A percentile compares a stretch with the other conserved stretches of the same genome.
phyloP scores from a whole-genome alignment of 2,113 vertebrate genomes.

The Puma concolor region DNA sequence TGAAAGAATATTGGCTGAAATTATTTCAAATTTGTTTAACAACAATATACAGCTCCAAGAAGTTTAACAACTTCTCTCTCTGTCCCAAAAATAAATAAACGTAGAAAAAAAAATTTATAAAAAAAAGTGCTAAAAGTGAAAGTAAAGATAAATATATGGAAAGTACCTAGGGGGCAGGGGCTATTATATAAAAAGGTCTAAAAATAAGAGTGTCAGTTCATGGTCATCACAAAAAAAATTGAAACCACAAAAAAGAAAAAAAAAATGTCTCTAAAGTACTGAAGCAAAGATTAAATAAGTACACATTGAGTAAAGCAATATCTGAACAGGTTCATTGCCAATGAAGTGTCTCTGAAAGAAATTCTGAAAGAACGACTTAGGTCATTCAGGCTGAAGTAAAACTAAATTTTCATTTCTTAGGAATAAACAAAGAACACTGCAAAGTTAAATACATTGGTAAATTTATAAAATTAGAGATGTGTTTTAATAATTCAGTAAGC shows the following conservation, averaged over 20 bases:
- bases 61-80: not conserved
- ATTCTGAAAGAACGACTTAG: not conserved
- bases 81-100: no score
- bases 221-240: not conserved
- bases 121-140: not conserved
- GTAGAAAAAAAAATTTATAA: no score
- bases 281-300: not conserved
- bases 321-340: not conserved
- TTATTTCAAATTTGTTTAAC: not conserved
- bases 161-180: not conserved
- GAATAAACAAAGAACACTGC: not conserved
- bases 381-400: not conserved
- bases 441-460: not conserved
- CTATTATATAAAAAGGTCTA: not conserved
- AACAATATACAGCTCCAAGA: not conserved
- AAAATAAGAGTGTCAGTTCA: not conserved
- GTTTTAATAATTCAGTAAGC: not conserved
- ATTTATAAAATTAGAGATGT: not conserved
- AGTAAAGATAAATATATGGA: not conserved
- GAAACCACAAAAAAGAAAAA: not conserved
- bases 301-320: not conserved
- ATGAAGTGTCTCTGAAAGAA: not conserved
- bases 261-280: not conserved
- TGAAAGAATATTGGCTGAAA: not conserved
- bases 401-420: not conserved